Base-by-base conservation (phyloP, 2,113 vertebrate species). In the Anseranas semipalmata region DNA sequence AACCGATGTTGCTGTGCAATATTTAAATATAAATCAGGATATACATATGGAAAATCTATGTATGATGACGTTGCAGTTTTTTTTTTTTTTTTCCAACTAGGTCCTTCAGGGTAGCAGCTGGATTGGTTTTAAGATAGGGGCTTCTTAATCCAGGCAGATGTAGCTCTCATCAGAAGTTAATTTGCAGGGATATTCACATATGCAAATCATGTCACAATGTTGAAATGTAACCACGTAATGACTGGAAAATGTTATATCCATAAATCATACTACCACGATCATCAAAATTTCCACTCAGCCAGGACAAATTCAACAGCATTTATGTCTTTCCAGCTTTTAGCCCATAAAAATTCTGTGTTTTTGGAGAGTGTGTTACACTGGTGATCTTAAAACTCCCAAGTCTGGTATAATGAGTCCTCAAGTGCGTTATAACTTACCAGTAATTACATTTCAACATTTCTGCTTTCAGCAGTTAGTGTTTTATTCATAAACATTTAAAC, bases 181-280 rank as follows among this genome's bases (percentile, higher is more conserved):
- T 98, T 98, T 98, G 98, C 98, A 96, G 93, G 98, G 98, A 98
- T 98, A 98, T 98, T 99, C 99, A 98, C 98, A 98, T 99, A 99
- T 99, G 99, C 99, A 99, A 99, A 99, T 99, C 97, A 97, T 98
- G 98, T 99, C 99, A 99, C 98, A 98, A 98, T 98, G 98, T 97
- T 97, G 97, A 98, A 98, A 97, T 98, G 98, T 98, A 98, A 98
- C 98, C 98, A 98, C 70, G 97, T 99, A 99, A 99, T 99, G 98
- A 99, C 98, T 98, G 98, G 98, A 98, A 99, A 99, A 99, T 98
- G 98, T 98, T 99, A 98, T 97, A 97, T 96, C 97, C 98, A 98
- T 99, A 98, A 99, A 99, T 99, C 98, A 99, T 98, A 98, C 98
- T 97, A 98, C 98, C 98, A 98, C 93, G 91, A 99, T 98, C 99